Evolutionary conservation across 1,140 invertebrate genomes (phyloP).

Genomic region (Ladona fulva): DNA sequence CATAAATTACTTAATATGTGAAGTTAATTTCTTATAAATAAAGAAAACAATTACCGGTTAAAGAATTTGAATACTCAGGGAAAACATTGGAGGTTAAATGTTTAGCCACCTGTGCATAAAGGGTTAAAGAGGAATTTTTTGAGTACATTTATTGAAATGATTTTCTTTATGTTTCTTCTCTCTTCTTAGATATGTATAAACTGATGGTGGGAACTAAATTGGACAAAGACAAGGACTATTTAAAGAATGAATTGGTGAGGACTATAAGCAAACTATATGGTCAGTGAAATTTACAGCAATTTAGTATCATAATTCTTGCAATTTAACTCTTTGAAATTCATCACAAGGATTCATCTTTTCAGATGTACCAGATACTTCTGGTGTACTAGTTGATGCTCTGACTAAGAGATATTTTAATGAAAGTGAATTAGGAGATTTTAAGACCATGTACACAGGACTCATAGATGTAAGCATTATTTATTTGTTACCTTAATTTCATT

Average conservation of each 20-base stretch:
- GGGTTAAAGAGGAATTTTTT: too few relatives aligned
- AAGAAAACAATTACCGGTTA: too few relatives aligned
- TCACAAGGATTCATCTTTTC: constrained; percentile 15
- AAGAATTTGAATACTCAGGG: too few relatives aligned
- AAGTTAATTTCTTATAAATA: too few relatives aligned
- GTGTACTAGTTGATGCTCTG: constrained; percentile 18
- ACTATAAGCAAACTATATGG: background rate
- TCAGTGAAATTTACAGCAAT: background rate
- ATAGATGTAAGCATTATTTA: constrained; percentile 26
- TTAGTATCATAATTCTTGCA: too few relatives aligned
- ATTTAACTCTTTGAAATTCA: too few relatives aligned
- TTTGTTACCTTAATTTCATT: too few relatives aligned
- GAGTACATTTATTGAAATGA: too few relatives aligned
- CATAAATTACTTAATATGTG: too few relatives aligned
- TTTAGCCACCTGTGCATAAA: too few relatives aligned
- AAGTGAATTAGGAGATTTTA: constrained; percentile 26
- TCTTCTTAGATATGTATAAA: background rate
- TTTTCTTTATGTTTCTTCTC: too few relatives aligned
- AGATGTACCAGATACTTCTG: constrained; percentile 25
- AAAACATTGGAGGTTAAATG: too few relatives aligned
- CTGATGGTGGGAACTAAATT: background rate
- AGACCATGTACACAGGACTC: constrained; percentile 27
- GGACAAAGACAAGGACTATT: background rate
- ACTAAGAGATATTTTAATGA: background rate
- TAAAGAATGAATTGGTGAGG: background rate